phyloP scores from a whole-genome alignment of 2,113 vertebrate species.

The Ailuropoda melanoleuca region DNA sequence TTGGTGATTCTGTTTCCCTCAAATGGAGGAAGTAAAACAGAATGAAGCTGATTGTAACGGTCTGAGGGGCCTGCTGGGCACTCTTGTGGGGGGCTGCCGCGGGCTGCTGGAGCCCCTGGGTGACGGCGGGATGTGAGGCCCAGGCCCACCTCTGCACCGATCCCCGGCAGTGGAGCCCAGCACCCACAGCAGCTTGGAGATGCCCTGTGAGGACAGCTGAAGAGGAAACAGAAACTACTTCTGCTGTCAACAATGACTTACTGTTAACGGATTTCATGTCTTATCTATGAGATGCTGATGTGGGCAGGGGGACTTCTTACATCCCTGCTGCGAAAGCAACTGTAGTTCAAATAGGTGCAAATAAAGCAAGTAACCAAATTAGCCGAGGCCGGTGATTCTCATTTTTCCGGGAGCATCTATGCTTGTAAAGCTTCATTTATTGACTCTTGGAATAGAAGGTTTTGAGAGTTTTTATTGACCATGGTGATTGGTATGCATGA shows the following conservation, averaged over 20 bases:
- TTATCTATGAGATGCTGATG: background rate
- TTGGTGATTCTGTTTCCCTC: constrained; percentile 15
- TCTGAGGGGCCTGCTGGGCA: background rate
- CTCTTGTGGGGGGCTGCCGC: background rate
- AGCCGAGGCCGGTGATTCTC: background rate
- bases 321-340: background rate
- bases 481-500: background rate
- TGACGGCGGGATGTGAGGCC: background rate
- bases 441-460: background rate
- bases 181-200: background rate
- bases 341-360: background rate
- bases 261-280: constrained; percentile 12
- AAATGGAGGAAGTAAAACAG: constrained; percentile 12
- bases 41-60: background rate
- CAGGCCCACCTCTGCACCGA: background rate
- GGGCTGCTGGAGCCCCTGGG: background rate
- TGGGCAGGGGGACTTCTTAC: background rate
- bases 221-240: background rate
- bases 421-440: background rate
- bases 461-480: background rate
- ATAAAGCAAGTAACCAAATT: constrained; percentile 1
- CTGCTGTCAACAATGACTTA: background rate
- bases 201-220: background rate
- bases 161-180: fast-evolving
- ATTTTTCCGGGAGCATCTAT: background rate